These are phyloP conservation scores for Arctia plantaginis DNA, from an alignment of 2,888 invertebrate genomes.

Conservation along the genomic window DNA sequence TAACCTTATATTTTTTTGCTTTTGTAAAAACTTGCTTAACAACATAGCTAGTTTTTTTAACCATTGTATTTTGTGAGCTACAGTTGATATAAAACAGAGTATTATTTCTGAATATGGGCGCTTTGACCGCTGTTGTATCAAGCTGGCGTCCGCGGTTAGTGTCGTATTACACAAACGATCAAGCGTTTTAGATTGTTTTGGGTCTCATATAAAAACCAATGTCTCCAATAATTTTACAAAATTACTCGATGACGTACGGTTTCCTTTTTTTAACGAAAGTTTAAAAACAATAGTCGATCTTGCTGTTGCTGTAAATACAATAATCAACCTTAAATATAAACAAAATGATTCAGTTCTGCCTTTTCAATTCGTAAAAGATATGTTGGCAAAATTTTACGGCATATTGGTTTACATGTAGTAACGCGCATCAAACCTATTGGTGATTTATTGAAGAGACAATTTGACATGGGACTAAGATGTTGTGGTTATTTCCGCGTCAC, in stretches of 20 bases:
- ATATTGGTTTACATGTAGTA: conserved; percentile 77
- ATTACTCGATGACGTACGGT: conserved; percentile 72
- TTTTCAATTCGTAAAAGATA: conserved; percentile 58
- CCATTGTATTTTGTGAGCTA: conserved; percentile 17
- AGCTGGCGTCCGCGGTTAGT: conserved; percentile 70
- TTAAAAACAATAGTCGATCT: conserved; percentile 38
- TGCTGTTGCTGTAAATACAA: conserved; percentile 39
- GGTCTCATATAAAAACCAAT: conserved; percentile 79
- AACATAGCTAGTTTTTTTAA: conserved; percentile 21
- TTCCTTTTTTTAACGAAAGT: conserved; percentile 37
- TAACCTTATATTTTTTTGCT: conserved; percentile 58
- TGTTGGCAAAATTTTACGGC: conserved; percentile 56
- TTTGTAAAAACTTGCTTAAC: conserved; percentile 41
- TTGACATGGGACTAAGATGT: conserved; percentile 70
- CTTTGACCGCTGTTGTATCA: conserved; percentile 66
- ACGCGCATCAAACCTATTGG: conserved; percentile 69
- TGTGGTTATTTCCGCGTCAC: conserved; percentile 72
- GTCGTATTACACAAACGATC: conserved; percentile 82
- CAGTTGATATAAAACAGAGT: conserved; percentile 53
- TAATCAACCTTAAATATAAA: conserved; percentile 62
- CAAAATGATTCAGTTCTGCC: conserved; percentile 35
- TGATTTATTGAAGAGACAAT: conserved; percentile 71
- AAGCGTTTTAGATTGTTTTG: conserved; percentile 74
- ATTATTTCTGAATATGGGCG: conserved; percentile 62
- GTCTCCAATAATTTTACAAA: conserved; percentile 79